Percentiles rank a stretch among this genome's conserved stretches.
These are phyloP conservation scores for Strix occidentalis DNA, from an alignment of 2,797 vertebrate genomes.

Conservation along the genomic window DNA sequence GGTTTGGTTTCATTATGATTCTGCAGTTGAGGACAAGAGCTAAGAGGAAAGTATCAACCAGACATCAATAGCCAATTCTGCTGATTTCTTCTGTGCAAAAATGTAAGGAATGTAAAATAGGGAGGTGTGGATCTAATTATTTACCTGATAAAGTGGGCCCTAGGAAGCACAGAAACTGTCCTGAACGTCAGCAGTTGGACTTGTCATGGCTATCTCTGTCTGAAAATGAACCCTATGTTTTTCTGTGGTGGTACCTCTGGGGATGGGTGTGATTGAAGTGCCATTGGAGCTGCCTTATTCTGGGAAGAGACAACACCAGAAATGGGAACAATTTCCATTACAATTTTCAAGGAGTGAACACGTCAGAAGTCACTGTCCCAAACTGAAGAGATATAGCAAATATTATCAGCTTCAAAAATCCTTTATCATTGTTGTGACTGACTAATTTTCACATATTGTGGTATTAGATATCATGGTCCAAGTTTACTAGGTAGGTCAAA, in stretches of 20 bases:
- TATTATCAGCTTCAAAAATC: neutral
- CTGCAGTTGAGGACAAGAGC: neutral
- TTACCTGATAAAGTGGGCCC: neutral
- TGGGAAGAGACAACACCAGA: neutral
- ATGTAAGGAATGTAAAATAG: neutral
- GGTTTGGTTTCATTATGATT: neutral
- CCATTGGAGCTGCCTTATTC: neutral
- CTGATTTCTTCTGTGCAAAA: neutral
- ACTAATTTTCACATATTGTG: neutral
- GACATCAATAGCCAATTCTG: neutral
- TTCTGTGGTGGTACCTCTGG: neutral
- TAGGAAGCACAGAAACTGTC: neutral
- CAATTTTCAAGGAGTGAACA: neutral
- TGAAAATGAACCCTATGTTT: neutral
- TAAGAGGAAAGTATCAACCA: neutral
- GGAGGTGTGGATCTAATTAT: neutral
- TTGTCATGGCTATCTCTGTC: neutral
- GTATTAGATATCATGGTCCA: neutral
- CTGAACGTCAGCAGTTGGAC: neutral
- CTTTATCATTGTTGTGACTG: neutral
- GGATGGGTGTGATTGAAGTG: neutral
- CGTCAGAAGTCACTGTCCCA: neutral
- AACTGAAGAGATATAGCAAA: neutral
- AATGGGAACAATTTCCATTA: neutral
- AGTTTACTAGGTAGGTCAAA: neutral